Base-by-base conservation (phyloP, 2,797 vertebrate species). In the Pantherophis alleghaniensis region DNA sequence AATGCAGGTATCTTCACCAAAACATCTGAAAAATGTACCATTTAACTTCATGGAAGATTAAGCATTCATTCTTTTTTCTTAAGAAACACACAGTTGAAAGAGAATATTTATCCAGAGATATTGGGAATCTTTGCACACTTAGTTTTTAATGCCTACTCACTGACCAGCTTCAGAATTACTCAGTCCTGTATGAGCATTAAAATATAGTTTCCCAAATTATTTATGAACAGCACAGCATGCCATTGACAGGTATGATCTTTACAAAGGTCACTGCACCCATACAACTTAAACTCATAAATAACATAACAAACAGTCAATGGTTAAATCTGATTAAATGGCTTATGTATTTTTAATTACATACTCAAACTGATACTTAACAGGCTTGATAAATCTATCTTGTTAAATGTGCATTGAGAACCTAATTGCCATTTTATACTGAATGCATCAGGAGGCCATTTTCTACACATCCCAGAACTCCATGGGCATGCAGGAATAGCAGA, bases 1-100 rank as follows among this genome's bases (percentile, higher is more conserved):
- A 96, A 99, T 98, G 90, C 99, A 99, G 57, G 98, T 98, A 94
- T 99, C 99, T 97, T 99, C 99, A 93, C 99, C 99, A 69, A 99
- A 99, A 98, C 99, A 99, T 97, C 99, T 99, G 96, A 94, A 97
- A 96, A 95, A 97, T 32, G 97, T 0, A 96, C 92, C 32, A 88
- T 94, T 92, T 96, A 97, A 95, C 51, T 90, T 93, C 91, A 95
- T 91, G 94, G 59, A 94, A 86, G 18, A 92, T 57, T 59, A 56
- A 63, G 28, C 53, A 24, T 59, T 92, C 53, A 86, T 86, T 89
- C 60, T 57, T 57, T 24, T 92, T 83, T 92, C 20, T 57, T 86
- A 89, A 96, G 91, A 93, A 87, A 13, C 24, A 87, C 37, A 63
- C 37, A 83, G 24, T 89, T 56, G 28, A 47, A 86, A 83, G 86